Evolutionary conservation across 2,113 vertebrate genomes (phyloP).

Genomic region (Cervus canadensis): DNA sequence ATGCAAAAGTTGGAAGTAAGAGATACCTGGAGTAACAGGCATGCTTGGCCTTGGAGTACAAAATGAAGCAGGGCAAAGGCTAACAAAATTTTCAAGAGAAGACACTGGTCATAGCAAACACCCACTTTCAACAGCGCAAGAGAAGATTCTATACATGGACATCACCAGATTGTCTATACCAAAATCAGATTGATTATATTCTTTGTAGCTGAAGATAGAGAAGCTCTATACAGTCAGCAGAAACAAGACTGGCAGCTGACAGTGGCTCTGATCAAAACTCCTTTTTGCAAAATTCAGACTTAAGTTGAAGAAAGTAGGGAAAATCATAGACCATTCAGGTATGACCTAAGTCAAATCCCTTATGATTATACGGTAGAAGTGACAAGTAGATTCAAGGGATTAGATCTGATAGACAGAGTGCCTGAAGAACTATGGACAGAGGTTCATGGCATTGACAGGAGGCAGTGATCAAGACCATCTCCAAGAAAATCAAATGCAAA

Average conservation of each 20-base stretch:
- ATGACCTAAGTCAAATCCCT: background rate
- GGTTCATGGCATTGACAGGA: background rate
- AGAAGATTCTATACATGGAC: background rate
- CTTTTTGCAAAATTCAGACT: background rate
- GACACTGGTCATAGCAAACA: background rate
- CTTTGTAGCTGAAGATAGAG: background rate
- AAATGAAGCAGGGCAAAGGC: background rate
- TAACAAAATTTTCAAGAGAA: background rate
- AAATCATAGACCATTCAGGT: background rate
- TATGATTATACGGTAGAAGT: background rate
- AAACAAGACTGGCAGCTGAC: background rate
- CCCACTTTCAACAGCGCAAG: background rate
- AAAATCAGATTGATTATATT: background rate
- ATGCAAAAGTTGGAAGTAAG: background rate
- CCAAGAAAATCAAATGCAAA: background rate
- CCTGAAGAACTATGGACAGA: background rate
- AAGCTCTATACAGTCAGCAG: background rate
- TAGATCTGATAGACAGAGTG: background rate
- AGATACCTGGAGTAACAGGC: background rate
- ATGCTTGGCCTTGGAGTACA: background rate
- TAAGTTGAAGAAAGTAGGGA: background rate
- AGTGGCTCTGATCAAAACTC: background rate
- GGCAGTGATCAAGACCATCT: background rate
- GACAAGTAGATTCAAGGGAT: background rate
- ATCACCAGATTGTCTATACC: background rate